phyloP scores from a whole-genome alignment of 2,797 vertebrate genomes.

The Brotula barbata region DNA sequence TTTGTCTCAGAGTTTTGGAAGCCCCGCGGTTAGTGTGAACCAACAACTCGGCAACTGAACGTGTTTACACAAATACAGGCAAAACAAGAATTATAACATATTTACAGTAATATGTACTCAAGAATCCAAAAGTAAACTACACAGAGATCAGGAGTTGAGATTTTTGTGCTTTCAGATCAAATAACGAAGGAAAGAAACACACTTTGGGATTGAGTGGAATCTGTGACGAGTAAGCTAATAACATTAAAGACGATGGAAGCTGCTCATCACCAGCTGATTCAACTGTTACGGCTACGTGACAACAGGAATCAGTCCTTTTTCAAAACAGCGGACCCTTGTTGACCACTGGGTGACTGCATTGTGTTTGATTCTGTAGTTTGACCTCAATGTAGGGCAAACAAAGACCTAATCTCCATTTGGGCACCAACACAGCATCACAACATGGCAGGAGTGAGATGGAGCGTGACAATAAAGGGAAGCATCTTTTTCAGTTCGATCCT shows the following conservation, averaged over 20 bases:
- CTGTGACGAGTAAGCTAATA: not conserved
- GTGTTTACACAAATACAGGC: too few relatives aligned
- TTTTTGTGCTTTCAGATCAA: too few relatives aligned
- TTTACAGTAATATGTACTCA: too few relatives aligned
- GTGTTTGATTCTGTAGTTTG: not conserved
- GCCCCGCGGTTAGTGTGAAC: too few relatives aligned
- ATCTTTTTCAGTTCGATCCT: not conserved
- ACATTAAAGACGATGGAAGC: conserved; percentile 9
- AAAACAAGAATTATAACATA: too few relatives aligned
- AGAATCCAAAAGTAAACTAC: too few relatives aligned
- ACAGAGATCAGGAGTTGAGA: too few relatives aligned
- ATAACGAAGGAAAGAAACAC: too few relatives aligned
- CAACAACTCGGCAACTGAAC: too few relatives aligned
- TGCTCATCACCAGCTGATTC: conserved; percentile 25
- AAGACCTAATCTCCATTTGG: conserved; percentile 30
- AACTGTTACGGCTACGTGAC: conserved; percentile 48
- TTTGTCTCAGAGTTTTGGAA: not conserved
- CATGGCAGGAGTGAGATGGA: not conserved
- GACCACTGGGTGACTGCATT: conserved; percentile 33
- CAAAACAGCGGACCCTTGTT: conserved; percentile 27
- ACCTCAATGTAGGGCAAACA: conserved; percentile 28
- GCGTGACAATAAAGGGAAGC: too few relatives aligned
- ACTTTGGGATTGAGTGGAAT: too few relatives aligned
- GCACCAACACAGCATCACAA: conserved; percentile 22
- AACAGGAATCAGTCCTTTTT: conserved; percentile 49